These are phyloP conservation scores for Champsocephalus esox DNA, from an alignment of 2,797 vertebrate species.

Conservation along the genomic window DNA sequence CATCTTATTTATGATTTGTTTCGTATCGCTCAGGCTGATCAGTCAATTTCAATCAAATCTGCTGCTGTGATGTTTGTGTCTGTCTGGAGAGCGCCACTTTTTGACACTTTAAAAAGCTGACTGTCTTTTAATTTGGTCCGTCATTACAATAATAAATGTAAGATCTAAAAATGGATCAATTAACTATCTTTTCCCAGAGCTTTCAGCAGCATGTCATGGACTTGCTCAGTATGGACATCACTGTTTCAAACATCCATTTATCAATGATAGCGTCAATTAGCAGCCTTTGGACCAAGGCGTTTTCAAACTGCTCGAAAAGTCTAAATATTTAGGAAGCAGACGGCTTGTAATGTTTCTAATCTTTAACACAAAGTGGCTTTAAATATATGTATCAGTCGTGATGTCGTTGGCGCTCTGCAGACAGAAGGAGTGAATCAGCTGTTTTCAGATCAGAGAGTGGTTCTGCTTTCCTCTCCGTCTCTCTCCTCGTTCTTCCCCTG, in stretches of 20 bases:
- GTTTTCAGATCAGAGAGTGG: slow-evolving; percentile 15
- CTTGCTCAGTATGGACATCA: not conserved
- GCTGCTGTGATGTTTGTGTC: not conserved
- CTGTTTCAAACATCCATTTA: not conserved
- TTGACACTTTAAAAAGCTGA: not conserved
- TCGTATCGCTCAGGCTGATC: not conserved
- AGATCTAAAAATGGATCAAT: not conserved
- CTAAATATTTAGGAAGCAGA: not conserved
- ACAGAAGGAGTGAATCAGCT: not conserved
- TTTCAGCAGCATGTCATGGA: not conserved
- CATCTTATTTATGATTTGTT: not conserved
- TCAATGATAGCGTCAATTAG: not conserved
- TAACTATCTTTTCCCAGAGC: not conserved
- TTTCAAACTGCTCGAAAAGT: not conserved
- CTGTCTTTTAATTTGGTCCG: not conserved
- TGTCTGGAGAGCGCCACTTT: not conserved
- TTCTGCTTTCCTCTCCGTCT: accelerated
- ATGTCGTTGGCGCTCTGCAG: not conserved
- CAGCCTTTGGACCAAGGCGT: not conserved
- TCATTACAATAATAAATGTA: no score
- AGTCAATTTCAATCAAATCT: no score
- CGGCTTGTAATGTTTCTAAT: not conserved
- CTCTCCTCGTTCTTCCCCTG: not conserved
- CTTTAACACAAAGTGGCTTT: no score
- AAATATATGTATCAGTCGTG: not conserved